Base-by-base conservation (phyloP, 2,888 invertebrate species). In the Lasioglossum marginatum region DNA sequence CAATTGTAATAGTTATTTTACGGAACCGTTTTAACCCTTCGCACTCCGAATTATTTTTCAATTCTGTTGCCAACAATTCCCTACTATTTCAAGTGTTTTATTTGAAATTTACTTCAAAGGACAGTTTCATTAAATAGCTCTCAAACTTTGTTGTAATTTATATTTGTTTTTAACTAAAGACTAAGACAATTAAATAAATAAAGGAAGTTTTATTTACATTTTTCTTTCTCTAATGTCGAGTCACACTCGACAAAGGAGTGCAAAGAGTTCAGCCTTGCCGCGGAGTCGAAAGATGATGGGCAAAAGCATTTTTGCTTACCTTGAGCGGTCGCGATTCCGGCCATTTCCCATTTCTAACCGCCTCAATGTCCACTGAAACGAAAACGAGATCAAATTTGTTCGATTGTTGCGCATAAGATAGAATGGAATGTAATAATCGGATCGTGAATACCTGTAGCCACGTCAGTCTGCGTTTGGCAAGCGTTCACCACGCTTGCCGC, bases 401-500 rank as follows among this genome's bases (percentile, higher is more conserved):
- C 14, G 27, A 31, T 31, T 16, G 5, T 31, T 31, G 27, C 60
- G 31, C 16, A 6, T 16, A 31, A 31, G 2, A 63, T 16, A 16
- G 63, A 31, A 63, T 31, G 31, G 27, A 60, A 12, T 16, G 4
- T 23, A 34, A 37, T 31, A 31, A 31, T 19, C 27, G 4, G 16
- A 37, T 43, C 37, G 14, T 93, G 94, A 31, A 12, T 93, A 94
- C 94, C 93, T 87, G 94, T 94, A 63, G 93, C 89, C 81, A 94
- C 94, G 81, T 93, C 93, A 87, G 94, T 93, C 86, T 94, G 93
- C 66, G 92, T 94, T 83, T 94, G 94, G 79, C 94, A 94, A 81
- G 94, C 94, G 80, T 94, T 94, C 43, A 94, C 94, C 19, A 94
- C 94, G 83, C 90, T 93, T 48, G 94, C 92, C 48, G 94, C 94